Evolutionary conservation across 1,140 invertebrate genomes (phyloP).

Genomic region (Pogonognathellus flavescens): DNA sequence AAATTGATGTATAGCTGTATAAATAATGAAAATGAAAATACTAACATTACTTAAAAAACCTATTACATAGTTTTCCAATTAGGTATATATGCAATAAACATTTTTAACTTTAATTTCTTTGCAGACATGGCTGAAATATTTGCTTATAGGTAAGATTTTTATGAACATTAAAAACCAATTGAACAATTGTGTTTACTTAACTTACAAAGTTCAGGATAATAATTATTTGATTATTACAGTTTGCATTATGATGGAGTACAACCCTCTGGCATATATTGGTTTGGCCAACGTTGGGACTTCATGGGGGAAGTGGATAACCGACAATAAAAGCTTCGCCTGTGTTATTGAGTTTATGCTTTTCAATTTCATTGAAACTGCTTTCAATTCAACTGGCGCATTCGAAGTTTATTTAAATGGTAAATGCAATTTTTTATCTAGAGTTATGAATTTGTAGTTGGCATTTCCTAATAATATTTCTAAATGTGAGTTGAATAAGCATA

Average conservation of each 20-base stretch:
- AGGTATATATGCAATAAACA: no score
- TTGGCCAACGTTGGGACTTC: neutral
- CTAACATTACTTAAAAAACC: no score
- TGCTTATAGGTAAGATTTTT: constrained; percentile 8
- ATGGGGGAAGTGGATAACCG: neutral
- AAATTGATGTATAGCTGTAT: no score
- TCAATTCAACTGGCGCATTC: neutral
- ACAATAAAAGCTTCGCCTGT: constrained; percentile 10
- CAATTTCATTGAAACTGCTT: neutral
- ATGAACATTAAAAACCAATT: neutral
- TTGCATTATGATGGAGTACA: constrained; percentile 20
- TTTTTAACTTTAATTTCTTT: neutral
- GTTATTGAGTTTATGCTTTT: constrained; percentile 6
- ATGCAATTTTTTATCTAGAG: neutral
- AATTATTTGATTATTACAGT: neutral
- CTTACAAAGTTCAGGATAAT: no score
- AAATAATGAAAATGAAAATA: no score
- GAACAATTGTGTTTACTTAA: neutral
- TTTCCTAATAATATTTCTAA: no score
- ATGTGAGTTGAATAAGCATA: neutral
- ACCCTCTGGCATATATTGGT: neutral
- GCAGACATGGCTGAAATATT: constrained; percentile 12
- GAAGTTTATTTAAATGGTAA: constrained; percentile 25
- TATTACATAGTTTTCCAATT: no score
- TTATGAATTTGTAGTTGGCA: no score